Evolutionary conservation across 2,888 invertebrate species (phyloP).

Genomic region (Rhagium mordax): DNA sequence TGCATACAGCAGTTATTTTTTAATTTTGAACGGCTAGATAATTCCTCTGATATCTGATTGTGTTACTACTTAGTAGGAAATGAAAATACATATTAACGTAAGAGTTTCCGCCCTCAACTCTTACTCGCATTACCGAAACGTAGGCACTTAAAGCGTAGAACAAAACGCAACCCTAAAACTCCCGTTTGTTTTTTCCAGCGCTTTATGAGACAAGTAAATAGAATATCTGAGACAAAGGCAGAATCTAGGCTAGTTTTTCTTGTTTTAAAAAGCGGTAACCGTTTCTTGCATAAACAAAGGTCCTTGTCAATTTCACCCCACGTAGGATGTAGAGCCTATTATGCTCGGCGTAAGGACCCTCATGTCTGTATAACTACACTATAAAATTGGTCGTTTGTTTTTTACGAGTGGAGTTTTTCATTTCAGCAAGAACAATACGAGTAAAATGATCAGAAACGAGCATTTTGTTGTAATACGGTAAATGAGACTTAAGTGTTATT

Average conservation of each 20-base stretch:
- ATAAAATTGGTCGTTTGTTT: slow-evolving; percentile 32
- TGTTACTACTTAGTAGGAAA: too few species aligned
- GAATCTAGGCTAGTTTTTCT: slow-evolving; percentile 28
- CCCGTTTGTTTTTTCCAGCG: neutral
- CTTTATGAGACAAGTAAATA: neutral
- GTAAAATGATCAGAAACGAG: slow-evolving; percentile 19
- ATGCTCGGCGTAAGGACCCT: slow-evolving; percentile 19
- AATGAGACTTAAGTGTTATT: slow-evolving; percentile 10
- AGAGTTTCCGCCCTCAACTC: too few species aligned
- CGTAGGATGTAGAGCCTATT: slow-evolving; percentile 30
- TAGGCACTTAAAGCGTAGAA: neutral
- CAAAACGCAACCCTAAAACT: neutral
- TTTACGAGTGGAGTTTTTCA: slow-evolving; percentile 21
- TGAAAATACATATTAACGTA: too few species aligned
- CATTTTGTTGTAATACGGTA: neutral
- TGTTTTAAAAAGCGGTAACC: slow-evolving; percentile 30
- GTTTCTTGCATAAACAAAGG: slow-evolving; percentile 32
- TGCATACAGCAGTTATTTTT: too few species aligned
- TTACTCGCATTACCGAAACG: neutral
- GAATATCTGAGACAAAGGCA: neutral
- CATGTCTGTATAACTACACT: slow-evolving; percentile 18
- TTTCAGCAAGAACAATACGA: slow-evolving; percentile 23
- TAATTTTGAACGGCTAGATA: too few species aligned
- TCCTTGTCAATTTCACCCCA: slow-evolving; percentile 25
- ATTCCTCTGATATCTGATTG: too few species aligned